phyloP scores from a whole-genome alignment of 2,888 invertebrate genomes.

The Auanema freiburgensis region DNA sequence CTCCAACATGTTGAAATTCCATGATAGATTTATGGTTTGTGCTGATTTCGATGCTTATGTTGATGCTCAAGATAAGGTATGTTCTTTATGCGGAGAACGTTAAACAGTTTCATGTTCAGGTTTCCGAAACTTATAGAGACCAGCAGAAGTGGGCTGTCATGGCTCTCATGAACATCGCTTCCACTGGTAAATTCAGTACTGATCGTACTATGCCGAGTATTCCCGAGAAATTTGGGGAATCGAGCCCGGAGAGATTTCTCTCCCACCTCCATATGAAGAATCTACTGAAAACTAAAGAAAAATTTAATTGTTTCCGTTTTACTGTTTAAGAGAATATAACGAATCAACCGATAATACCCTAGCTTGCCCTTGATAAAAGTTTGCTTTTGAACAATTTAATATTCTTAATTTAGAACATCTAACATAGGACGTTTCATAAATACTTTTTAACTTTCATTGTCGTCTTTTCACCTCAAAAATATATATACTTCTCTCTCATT shows the following conservation, averaged over 20 bases:
- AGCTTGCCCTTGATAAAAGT: too few relatives aligned
- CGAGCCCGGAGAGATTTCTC: constrained; percentile 82
- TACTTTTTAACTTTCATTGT: too few relatives aligned
- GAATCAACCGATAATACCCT: too few relatives aligned
- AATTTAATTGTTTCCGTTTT: constrained; percentile 1
- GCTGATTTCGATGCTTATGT: constrained; percentile 96
- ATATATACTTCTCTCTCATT: too few relatives aligned
- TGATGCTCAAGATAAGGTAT: constrained; percentile 85
- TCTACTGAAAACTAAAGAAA: constrained; percentile 2
- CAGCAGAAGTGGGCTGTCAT: constrained; percentile 83
- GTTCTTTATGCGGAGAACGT: too few relatives aligned
- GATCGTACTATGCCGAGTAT: constrained; percentile 97
- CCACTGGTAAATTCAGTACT: constrained; percentile 89
- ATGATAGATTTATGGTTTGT: constrained; percentile 87
- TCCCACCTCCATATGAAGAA: constrained; percentile 59
- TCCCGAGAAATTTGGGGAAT: constrained; percentile 86
- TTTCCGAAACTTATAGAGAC: constrained; percentile 44
- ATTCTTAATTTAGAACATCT: too few relatives aligned
- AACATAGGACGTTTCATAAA: too few relatives aligned
- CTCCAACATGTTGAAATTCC: constrained; percentile 85
- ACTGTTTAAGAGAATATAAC: too few relatives aligned
- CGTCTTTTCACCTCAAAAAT: too few relatives aligned
- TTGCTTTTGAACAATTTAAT: too few relatives aligned
- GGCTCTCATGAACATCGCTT: constrained; percentile 93
- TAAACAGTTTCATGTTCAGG: too few relatives aligned